Percentiles rank a stretch among this genome's conserved stretches.
These are phyloP conservation scores for Brachynemurus nebulosus DNA, from an alignment of 2,888 invertebrate genomes.

Conservation along the genomic window DNA sequence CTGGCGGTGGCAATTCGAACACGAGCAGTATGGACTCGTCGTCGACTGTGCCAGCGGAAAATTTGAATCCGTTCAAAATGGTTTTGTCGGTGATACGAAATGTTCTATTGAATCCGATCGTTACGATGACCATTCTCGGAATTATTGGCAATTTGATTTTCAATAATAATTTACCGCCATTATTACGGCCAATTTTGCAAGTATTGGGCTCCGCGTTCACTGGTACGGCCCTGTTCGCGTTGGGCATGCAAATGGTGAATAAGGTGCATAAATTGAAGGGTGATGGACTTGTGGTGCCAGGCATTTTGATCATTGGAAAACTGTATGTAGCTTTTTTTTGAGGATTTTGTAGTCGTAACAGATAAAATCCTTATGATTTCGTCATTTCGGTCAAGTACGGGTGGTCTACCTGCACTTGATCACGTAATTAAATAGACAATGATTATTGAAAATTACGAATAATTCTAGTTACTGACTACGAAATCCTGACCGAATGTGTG, in stretches of 20 bases:
- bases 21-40: not conserved
- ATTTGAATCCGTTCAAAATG: conserved; percentile 22
- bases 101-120: conserved; percentile 74
- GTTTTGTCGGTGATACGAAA: conserved; percentile 41
- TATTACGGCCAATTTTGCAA: conserved; percentile 58
- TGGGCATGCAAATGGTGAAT: conserved; percentile 87
- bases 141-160: conserved; percentile 73
- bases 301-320: conserved; percentile 80
- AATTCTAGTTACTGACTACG: too few species aligned
- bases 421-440: too few species aligned
- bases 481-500: too few species aligned
- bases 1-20: conserved; percentile 6
- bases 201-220: conserved; percentile 81
- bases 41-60: not conserved
- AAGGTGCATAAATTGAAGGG: conserved; percentile 69
- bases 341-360: too few species aligned
- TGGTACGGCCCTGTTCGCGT: conserved; percentile 76
- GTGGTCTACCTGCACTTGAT: too few species aligned
- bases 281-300: conserved; percentile 65
- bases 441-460: too few species aligned
- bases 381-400: too few species aligned
- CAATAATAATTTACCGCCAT: conserved; percentile 59
- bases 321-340: conserved; percentile 55
- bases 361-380: too few species aligned
- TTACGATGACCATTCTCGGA: conserved; percentile 87